A percentile compares a stretch with the other conserved stretches of the same genome.
Conservation (phyloP, 2,888 invertebrate genomes). For the Parnassius orleans region DNA sequence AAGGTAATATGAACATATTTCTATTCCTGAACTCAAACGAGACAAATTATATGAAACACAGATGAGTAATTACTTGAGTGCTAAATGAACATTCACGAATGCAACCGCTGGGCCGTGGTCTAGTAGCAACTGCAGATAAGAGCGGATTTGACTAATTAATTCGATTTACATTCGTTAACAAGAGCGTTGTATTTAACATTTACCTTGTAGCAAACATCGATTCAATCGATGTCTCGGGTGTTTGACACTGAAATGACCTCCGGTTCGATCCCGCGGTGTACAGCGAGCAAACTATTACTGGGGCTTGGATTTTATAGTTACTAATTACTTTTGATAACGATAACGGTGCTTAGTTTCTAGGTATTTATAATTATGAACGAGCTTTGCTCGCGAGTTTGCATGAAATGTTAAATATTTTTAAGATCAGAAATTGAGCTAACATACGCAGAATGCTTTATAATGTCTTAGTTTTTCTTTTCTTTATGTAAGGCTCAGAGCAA, state of each 20-base stretch:
- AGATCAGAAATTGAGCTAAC: too few relatives aligned
- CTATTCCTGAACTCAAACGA: too few relatives aligned
- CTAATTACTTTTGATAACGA: constrained; percentile 11
- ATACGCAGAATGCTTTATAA: too few relatives aligned
- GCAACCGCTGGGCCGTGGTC: neutral
- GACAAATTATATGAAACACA: too few relatives aligned
- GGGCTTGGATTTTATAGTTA: constrained; percentile 6
- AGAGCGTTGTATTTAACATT: constrained; percentile 13
- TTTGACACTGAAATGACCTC: constrained; percentile 22
- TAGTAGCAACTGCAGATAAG: constrained; percentile 3
- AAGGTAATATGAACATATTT: too few relatives aligned
- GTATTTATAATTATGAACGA: neutral
- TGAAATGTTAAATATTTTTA: too few relatives aligned
- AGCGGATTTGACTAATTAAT: constrained; percentile 23
- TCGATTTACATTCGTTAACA: constrained; percentile 26
- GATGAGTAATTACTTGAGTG: constrained; percentile 1
- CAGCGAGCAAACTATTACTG: neutral
- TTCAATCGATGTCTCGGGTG: constrained; percentile 17
- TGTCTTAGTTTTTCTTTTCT: too few relatives aligned
- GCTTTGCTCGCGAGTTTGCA: too few relatives aligned
- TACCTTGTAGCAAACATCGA: constrained; percentile 9
- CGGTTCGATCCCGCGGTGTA: constrained; percentile 3
- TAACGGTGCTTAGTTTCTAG: constrained; percentile 1
- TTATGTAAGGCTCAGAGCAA: too few relatives aligned
- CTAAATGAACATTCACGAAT: neutral